Evolutionary conservation across 2,113 vertebrate genomes (phyloP), one percentile per base, ranked within the genome.

Genomic region (Lates calcarifer): DNA sequence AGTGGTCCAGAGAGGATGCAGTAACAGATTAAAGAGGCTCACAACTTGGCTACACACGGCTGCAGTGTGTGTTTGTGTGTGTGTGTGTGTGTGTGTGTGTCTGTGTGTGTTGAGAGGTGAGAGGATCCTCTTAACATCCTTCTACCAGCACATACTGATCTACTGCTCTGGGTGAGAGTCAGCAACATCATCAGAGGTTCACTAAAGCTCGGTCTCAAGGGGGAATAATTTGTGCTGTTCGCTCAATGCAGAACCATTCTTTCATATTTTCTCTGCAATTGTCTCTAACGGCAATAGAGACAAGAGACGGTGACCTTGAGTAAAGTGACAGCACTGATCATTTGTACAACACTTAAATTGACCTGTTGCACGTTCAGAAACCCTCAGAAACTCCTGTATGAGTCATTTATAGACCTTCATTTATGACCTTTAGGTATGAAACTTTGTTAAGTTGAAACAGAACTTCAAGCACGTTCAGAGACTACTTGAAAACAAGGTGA

Each of bases 11-110:
- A 69, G 86, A 84, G 90, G 86, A 73, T 66, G 85, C 58, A 61
- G 68, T 26, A 70, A 58, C 60, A 87, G 92, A 91, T 92, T 86
- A 85, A 88, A 90, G 72, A 73, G 82, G 60, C 79, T 83, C 78
- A 80, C 70, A 68, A 51, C 47, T 62, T 43, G 73, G 73, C 61
- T 74, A 22, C 77, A 71, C 82, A 45, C 41, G 55, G 45, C 60
- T 78, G 37, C 60, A 1, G 24, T 24, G 20, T 71, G 65, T 61
- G 58, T 53, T 49, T 49, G 35, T 4, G 28, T 9, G 53, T 3
- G 31, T 60, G 33, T 73, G 53, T 60, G 72, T 67, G 56, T 61
- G 60, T n/a, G 24, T 18, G 72, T 55, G 53, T 49, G 33, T 64
- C 58, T 63, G 74, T 45, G 67, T 35, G 49, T 6, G n/a, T 13